Evolutionary conservation across 2,113 vertebrate species (phyloP).

Genomic region (Gallinago media): DNA sequence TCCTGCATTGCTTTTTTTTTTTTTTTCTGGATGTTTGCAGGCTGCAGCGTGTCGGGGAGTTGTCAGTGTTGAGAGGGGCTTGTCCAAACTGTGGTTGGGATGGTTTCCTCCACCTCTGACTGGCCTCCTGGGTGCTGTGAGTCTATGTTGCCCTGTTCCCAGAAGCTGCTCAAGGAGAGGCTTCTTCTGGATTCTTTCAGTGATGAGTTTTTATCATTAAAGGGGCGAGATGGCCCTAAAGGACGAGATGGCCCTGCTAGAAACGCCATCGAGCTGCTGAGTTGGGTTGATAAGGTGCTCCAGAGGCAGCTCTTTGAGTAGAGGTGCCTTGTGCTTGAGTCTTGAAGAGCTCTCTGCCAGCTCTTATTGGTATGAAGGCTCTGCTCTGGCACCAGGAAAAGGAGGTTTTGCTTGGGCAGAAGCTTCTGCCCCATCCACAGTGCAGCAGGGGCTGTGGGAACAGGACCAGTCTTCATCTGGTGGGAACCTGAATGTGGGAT

Average conservation of each 20-base stretch:
- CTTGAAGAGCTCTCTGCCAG: background rate
- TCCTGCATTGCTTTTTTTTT: fast-evolving
- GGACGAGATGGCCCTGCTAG: too few species aligned
- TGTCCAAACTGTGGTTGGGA: fast-evolving
- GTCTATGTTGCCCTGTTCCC: background rate
- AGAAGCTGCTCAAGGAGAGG: background rate
- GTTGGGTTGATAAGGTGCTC: background rate
- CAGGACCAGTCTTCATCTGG: background rate
- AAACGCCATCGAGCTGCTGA: background rate
- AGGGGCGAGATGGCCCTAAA: too few species aligned
- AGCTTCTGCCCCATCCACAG: background rate
- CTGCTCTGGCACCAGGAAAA: background rate
- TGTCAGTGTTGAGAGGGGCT: background rate
- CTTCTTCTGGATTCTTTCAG: background rate
- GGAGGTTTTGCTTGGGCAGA: background rate
- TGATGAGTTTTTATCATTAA: fast-evolving
- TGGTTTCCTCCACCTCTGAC: fast-evolving
- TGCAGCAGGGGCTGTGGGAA: fast-evolving
- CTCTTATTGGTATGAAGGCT: background rate
- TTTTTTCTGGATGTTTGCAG: background rate
- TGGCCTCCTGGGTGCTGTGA: background rate
- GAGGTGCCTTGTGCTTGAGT: fast-evolving
- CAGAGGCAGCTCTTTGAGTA: background rate
- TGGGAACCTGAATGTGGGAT: background rate
- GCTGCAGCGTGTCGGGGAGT: background rate